phyloP scores from a whole-genome alignment of 2,113 vertebrate genomes.

The Murina feae region DNA sequence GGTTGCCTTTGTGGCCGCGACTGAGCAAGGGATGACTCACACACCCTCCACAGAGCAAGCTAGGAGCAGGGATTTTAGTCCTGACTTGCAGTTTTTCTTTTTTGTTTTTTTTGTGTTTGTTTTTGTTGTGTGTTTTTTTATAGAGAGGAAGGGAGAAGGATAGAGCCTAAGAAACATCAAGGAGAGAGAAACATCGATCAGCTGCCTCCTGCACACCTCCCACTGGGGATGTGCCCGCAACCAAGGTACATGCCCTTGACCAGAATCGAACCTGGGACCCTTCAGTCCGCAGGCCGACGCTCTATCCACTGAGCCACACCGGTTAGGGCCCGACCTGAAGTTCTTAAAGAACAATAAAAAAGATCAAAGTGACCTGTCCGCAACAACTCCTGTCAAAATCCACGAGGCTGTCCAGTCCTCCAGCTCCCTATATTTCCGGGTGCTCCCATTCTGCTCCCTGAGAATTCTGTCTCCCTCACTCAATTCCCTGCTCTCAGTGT shows the following conservation, averaged over 20 bases:
- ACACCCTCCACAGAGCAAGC: neutral
- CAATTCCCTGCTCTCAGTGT: accelerated
- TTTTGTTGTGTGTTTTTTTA: too few relatives aligned
- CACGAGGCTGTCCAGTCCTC: accelerated
- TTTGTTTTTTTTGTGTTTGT: too few relatives aligned
- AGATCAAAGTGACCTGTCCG: neutral
- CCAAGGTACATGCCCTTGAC: too few relatives aligned
- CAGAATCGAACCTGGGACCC: too few relatives aligned
- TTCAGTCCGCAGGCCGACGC: too few relatives aligned
- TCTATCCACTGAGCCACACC: too few relatives aligned
- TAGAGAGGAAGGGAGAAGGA: too few relatives aligned
- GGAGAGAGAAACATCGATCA: too few relatives aligned
- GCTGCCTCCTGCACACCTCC: too few relatives aligned
- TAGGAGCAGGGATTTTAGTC: neutral
- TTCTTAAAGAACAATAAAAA: neutral
- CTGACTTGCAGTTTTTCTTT: neutral
- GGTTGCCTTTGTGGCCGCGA: neutral
- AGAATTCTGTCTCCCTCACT: neutral
- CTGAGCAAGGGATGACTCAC: neutral
- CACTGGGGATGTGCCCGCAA: too few relatives aligned
- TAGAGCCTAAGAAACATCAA: too few relatives aligned
- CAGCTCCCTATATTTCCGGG: too few relatives aligned
- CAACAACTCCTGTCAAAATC: neutral
- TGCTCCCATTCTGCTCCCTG: neutral
- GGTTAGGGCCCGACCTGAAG: neutral